Base-by-base conservation (phyloP, 2,888 invertebrate genomes). In the Trissolcus japonicus region DNA sequence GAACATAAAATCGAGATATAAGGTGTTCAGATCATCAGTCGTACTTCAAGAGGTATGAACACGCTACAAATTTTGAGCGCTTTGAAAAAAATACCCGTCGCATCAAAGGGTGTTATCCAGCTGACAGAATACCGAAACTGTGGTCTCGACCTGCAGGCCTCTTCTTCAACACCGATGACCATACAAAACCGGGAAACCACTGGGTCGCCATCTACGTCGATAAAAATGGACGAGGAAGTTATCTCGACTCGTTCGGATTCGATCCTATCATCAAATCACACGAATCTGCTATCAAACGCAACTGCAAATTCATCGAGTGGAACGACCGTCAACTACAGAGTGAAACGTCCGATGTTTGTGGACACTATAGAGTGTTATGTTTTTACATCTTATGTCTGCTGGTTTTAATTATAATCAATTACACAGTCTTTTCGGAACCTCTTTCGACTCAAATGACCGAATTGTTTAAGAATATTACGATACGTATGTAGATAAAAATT, bases 101-200 rank as follows among this genome's bases (percentile, higher is more conserved):
- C 4, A 43, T 14, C n/a, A 13, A 57, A 57, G 13, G 57, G 57
- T 21, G 57, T 57, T 57, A 43, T n/a, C 35, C 57, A 21, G 43
- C 57, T 3, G 56, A 56, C 40, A 21, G 40, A 16, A 56, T 56
- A 56, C 56, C 56, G 1, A 2, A 2, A 19, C 1, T n/a, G 4
- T 54, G 54, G 54, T 7, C 29, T 11, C 25, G 14, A 29, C 54
- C 54, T 2, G 2, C 29, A 29, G 54, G 29, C 1, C 3, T 54
- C 3, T 7, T 54, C 1, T 54, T 54, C n/a, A 54, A 54, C 14
- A 29, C 29, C 1, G 54, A 54, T 14, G 54, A 54, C 16, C n/a
- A n/a, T 14, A 54, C n/a, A 29, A 25, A 29, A 29, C 13, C 13
- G 2, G 54, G 54, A 9, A n/a, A 17, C 1, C 54, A 54, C 29